phyloP scores from a whole-genome alignment of 2,888 invertebrate genomes.

The Cyclophora punctaria region DNA sequence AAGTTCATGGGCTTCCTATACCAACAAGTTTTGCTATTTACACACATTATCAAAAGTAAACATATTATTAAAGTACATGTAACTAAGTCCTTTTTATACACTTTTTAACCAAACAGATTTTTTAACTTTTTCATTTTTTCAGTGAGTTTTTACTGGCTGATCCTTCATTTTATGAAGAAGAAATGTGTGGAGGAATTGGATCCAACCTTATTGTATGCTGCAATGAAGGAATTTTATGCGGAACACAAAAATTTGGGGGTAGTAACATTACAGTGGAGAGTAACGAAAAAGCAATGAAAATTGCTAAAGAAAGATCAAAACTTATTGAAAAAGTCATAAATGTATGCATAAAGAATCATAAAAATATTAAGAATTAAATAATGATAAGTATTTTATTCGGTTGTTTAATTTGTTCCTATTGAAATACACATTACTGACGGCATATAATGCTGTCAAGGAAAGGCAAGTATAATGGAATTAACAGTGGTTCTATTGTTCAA shows the following conservation, averaged over 20 bases:
- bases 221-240: slow-evolving; percentile 78
- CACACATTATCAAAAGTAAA: slow-evolving; percentile 73
- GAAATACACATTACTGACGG: no score
- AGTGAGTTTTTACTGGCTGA: slow-evolving; percentile 82
- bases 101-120: slow-evolving; percentile 1
- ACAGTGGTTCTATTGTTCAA: no score
- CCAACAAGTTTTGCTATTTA: slow-evolving; percentile 85
- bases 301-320: slow-evolving; percentile 75
- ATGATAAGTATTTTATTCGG: neutral
- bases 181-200: slow-evolving; percentile 77
- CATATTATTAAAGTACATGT: slow-evolving; percentile 5
- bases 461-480: no score
- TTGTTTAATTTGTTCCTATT: no score
- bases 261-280: slow-evolving; percentile 74
- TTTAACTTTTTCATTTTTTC: slow-evolving; percentile 38
- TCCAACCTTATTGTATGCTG: slow-evolving; percentile 80
- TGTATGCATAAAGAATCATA: slow-evolving; percentile 44
- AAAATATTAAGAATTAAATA: slow-evolving; percentile 14
- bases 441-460: no score
- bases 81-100: no score
- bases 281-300: slow-evolving; percentile 75
- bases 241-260: slow-evolving; percentile 85
- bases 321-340: slow-evolving; percentile 61
- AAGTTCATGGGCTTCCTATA: slow-evolving; percentile 77
- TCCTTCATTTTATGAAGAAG: slow-evolving; percentile 89